Base-by-base conservation (phyloP, 1,140 invertebrate genomes). In the Zaprionus inermis region DNA sequence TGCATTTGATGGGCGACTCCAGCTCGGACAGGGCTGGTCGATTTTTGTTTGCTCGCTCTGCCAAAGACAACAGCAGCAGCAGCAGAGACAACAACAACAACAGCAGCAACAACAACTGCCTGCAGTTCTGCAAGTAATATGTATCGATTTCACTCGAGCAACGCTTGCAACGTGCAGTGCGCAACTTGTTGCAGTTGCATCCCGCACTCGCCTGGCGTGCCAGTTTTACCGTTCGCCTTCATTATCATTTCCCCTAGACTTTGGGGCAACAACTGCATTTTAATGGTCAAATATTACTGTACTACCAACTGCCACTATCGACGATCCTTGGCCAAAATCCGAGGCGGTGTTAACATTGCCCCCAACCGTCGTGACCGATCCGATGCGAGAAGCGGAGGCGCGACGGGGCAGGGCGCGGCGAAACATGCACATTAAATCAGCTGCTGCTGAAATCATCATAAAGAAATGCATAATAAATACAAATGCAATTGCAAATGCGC, bases 201-300 rank as follows among this genome's bases (percentile, higher is more conserved):
- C 60, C 4, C 12, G 52, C 4, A 41, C 11, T 78, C 16, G 49
- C n/a, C n/a, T n/a, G n/a, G n/a, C n/a, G 56, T 59, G 59, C 16
- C 32, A 56, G 30, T 58, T 84, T 86, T 89, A 89, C 84, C 83
- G 83, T 89, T 89, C 57, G 84, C 73, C 80, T 89, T 89, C 80
- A 89, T 89, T 89, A 89, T 89, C 84, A 89, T 89, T 84, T 74
- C 49, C 38, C 71, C 56, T 51, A 44, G 54, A 65, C 58, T 70
- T 34, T 66, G 61, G 54, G 71, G 71, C 63, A 49, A 76, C 61
- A 81, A 70, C 59, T 77, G 77, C 73, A 67, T 76, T 76, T 84
- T 89, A 89, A 89, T 89, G 84, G 84, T 82, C 84, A 78, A 86
- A 89, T 89, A 89, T 89, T 89, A 83, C 44, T 49, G 44, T 22